These are phyloP conservation scores for Aleiodes leptofemur DNA, from an alignment of 2,888 invertebrate species.

Conservation along the genomic window DNA sequence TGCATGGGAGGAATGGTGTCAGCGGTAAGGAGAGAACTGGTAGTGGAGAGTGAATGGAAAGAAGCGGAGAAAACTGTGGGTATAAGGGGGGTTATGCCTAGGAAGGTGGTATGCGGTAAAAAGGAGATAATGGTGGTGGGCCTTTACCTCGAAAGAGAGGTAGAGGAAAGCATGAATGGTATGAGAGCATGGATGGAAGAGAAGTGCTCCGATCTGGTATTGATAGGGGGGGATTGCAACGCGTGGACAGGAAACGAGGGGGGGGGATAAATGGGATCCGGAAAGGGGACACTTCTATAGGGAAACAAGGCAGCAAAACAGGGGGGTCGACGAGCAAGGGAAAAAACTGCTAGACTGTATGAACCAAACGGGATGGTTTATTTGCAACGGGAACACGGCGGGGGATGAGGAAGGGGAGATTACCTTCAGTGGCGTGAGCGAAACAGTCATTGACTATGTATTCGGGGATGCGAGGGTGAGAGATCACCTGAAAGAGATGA, in stretches of 20 bases:
- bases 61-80: no score
- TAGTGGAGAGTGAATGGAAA: no score
- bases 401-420: neutral
- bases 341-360: neutral
- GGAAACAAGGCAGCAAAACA: neutral
- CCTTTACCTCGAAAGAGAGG: neutral
- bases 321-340: neutral
- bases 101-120: no score
- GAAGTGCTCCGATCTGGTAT: neutral
- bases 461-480: neutral
- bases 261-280: neutral
- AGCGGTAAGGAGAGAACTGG: no score
- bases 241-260: neutral
- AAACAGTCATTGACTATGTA: neutral
- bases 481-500: neutral
- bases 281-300: neutral
- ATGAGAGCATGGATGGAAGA: neutral
- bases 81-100: no score
- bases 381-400: neutral
- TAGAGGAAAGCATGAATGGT: neutral
- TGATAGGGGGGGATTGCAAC: neutral
- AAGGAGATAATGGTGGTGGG: neutral
- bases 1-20: no score
- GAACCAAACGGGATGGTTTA: neutral
- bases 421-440: neutral